Base-by-base conservation (phyloP, 1,140 invertebrate genomes). In the Pemphigus obesinymphae region DNA sequence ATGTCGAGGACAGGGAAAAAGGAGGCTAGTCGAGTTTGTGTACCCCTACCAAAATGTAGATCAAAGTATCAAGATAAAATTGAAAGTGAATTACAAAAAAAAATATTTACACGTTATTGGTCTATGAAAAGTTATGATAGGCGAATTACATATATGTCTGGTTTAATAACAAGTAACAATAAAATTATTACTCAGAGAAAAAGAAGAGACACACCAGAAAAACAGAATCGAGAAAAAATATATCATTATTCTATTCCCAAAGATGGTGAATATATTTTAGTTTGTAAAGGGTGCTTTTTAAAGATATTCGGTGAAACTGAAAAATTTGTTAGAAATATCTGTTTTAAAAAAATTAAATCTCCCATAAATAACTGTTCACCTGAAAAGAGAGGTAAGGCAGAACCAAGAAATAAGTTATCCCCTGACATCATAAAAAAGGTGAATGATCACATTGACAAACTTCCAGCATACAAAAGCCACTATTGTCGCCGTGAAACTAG, bases 261-360 rank as follows among this genome's bases (percentile, higher is more conserved):
- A 61, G 58, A 61, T 23, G 58, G 58, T 61, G 23, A 29, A 61
- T 23, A 61, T 61, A 23, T 29, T 61, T 61, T 61, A 61, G 58
- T 61, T 20, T 61, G 58, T 37, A 66, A 31, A 20, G 29, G 61
- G 20, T 66, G 61, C 61, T 66, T 29, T 10, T 66, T 66, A 66
- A 66, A 66, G 31, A 66, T 66, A 66, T 66, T 66, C 29, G 61
- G 61, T 6, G 61, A 66, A 66, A 66, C 61, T 20, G 20, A 66
- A 11, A 66, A n/a, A 66, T 66, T 66, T 66, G 29, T 66, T n/a
- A 66, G 61, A 66, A 66, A 66, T 66, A 66, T 66, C 61, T 15
- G 31, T 66, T 31, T 34, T 34, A 31, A 66, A 66, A 66, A 20
- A 10, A 17, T 66, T 13, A 66, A 29, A 17, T 66, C 61, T 66